These are phyloP conservation scores for Phylloscopus trochilus DNA, from an alignment of 2,113 vertebrate species.

Conservation along the genomic window DNA sequence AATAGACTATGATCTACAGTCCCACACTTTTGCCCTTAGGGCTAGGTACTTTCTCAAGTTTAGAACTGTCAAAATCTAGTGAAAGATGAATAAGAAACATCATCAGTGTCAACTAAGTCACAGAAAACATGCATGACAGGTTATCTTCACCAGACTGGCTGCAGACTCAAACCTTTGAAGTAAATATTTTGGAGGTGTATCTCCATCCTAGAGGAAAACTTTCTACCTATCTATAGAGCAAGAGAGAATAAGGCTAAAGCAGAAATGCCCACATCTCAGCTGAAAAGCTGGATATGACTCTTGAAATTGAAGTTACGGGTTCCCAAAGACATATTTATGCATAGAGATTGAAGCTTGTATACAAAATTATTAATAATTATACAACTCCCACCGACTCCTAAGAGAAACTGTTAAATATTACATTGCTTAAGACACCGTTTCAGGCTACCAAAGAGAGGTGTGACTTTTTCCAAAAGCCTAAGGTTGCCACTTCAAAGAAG, in stretches of 20 bases:
- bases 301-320: background rate
- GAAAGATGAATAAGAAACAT: constrained; percentile 1
- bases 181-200: background rate
- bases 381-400: background rate
- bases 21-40: constrained; percentile 7
- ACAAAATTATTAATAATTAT: background rate
- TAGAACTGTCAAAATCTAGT: constrained; percentile 5
- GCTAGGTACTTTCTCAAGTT: constrained; percentile 30
- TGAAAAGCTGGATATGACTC: background rate
- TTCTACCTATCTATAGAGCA: background rate
- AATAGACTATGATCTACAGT: background rate
- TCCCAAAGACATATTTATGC: background rate
- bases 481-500: background rate
- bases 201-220: background rate
- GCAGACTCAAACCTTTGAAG: background rate
- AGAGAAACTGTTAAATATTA: background rate
- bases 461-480: background rate
- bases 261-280: background rate
- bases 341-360: background rate
- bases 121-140: background rate
- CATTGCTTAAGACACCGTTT: background rate
- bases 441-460: background rate
- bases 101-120: constrained; percentile 2
- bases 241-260: background rate
- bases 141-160: background rate